Conservation (phyloP, 2,113 vertebrate genomes). For the Corythoichthys intestinalis region DNA sequence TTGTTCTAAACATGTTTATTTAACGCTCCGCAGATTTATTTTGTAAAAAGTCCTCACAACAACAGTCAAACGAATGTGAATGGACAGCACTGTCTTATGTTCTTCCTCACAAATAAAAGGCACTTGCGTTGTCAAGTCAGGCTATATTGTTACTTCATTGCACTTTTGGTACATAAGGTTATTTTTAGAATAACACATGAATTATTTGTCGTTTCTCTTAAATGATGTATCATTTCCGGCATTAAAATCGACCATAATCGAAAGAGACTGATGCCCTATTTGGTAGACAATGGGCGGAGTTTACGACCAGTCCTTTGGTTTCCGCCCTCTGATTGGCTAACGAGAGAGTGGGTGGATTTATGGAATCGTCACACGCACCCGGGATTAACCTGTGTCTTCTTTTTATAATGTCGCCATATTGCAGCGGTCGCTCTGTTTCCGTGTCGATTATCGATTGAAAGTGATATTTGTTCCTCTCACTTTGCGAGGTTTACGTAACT, state of each 20-base stretch:
- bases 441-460: not conserved
- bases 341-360: conserved; percentile 54
- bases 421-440: not conserved
- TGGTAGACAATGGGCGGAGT: conserved; percentile 36
- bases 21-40: conserved; percentile 58
- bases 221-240: not conserved
- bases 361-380: conserved; percentile 34
- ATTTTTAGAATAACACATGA: conserved; percentile 28
- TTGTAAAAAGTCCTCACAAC: conserved; percentile 39
- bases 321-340: conserved; percentile 31
- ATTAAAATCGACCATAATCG: too few relatives aligned
- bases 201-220: conserved; percentile 3
- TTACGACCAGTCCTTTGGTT: not conserved
- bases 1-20: conserved; percentile 66
- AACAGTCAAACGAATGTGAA: conserved; percentile 22
- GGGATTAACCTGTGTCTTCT: conserved; percentile 62
- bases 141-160: not conserved
- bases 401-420: conserved; percentile 55
- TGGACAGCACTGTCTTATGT: conserved; percentile 53
- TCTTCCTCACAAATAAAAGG: conserved; percentile 70
- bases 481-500: not conserved
- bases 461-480: accelerated
- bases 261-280: not conserved
- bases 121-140: conserved; percentile 57
- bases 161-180: conserved; percentile 26